Evolutionary conservation across 2,797 vertebrate species (phyloP).

Genomic region (Urophycis tenuis): DNA sequence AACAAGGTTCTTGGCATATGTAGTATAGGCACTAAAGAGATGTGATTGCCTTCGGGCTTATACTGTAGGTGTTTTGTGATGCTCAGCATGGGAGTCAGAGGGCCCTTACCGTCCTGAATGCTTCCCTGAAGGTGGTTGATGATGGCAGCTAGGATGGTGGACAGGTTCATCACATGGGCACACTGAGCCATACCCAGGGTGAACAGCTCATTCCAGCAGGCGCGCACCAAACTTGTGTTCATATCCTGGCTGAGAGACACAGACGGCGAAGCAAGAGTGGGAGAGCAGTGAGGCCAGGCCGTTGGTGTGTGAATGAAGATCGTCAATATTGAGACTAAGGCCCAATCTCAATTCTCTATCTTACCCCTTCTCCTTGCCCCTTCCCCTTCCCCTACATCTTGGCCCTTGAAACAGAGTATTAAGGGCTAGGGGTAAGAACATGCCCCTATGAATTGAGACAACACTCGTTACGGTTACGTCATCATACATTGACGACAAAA

Average conservation of each 20-base stretch:
- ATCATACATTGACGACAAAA: no score
- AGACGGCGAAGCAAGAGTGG: conserved; percentile 15
- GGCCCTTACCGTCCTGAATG: conserved; percentile 88
- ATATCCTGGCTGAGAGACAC: conserved; percentile 82
- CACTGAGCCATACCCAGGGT: conserved; percentile 95
- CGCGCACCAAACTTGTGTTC: conserved; percentile 90
- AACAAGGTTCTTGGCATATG: not conserved
- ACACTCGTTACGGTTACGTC: no score
- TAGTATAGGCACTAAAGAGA: not conserved
- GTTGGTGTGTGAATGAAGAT: not conserved
- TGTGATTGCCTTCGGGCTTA: not conserved
- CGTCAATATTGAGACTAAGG: no score
- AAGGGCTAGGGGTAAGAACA: no score
- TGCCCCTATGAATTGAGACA: no score
- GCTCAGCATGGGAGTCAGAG: conserved; percentile 44
- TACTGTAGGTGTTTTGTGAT: conserved; percentile 47
- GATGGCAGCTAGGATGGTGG: conserved; percentile 93
- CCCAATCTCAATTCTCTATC: no score
- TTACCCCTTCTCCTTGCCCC: no score
- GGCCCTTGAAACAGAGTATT: no score
- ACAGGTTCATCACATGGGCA: conserved; percentile 94
- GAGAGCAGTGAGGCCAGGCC: not conserved
- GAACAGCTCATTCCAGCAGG: conserved; percentile 98
- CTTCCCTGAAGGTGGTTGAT: conserved; percentile 95
- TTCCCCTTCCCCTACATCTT: no score